phyloP scores from a whole-genome alignment of 2,113 vertebrate species.

The Setophaga coronata region DNA sequence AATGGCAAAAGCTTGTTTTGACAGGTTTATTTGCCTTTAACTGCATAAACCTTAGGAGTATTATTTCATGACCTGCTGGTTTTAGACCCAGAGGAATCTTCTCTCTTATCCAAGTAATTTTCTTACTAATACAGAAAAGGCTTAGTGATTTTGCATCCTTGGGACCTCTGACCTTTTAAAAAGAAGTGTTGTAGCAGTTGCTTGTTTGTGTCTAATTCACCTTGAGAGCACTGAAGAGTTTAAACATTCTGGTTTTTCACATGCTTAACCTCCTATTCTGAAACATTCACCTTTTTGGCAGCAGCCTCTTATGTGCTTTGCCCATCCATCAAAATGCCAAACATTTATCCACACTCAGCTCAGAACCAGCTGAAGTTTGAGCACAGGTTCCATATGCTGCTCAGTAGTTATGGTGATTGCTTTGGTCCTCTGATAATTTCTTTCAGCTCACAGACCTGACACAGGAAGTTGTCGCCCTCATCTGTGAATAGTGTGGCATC shows the following conservation, averaged over 20 bases:
- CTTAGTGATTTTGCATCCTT: background rate
- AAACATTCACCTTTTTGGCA: background rate
- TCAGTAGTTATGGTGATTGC: background rate
- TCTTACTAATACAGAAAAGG: background rate
- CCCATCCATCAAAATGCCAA: background rate
- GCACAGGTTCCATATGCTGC: background rate
- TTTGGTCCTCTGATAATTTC: background rate
- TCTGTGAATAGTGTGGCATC: background rate
- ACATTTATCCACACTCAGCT: background rate
- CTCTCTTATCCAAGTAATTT: background rate
- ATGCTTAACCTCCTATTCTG: background rate
- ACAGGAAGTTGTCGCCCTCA: background rate
- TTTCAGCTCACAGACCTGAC: background rate
- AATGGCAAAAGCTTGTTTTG: background rate
- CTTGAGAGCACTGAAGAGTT: background rate
- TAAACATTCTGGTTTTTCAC: background rate
- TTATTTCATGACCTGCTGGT: background rate
- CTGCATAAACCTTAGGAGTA: background rate
- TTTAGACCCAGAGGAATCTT: background rate
- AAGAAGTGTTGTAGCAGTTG: background rate
- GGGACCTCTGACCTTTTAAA: background rate
- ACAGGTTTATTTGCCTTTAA: background rate
- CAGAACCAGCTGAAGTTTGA: background rate
- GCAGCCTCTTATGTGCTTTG: background rate
- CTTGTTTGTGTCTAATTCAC: background rate